Evolutionary conservation across 2,888 invertebrate species (phyloP).

Genomic region (Aleiodes alternator): DNA sequence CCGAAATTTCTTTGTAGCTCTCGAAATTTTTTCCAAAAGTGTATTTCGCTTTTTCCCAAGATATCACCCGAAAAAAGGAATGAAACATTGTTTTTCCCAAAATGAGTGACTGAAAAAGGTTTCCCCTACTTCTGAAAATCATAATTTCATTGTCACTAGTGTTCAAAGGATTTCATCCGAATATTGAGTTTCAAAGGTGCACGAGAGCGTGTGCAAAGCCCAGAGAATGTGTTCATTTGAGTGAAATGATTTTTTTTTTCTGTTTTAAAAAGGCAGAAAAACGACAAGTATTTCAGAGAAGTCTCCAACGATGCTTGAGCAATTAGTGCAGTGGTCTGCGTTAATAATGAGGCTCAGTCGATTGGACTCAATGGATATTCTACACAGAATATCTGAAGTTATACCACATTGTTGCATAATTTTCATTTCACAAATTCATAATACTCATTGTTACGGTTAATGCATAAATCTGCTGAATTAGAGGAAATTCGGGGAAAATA

Average conservation of each 20-base stretch:
- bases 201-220: neutral
- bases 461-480: neutral
- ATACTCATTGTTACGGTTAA: conserved; percentile 5
- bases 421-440: neutral
- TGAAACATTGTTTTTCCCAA: too few relatives aligned
- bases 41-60: too few relatives aligned
- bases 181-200: conserved; percentile 16
- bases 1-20: too few relatives aligned
- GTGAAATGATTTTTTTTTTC: neutral
- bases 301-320: neutral
- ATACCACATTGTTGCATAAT: neutral
- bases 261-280: neutral
- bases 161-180: neutral
- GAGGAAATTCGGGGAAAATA: too few relatives aligned
- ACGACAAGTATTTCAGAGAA: neutral
- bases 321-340: conserved; percentile 11
- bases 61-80: too few relatives aligned
- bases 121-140: neutral
- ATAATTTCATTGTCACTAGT: conserved; percentile 9
- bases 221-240: conserved; percentile 1
- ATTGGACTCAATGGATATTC: neutral
- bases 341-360: conserved; percentile 15
- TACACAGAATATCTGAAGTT: too few relatives aligned
- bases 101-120: too few relatives aligned
- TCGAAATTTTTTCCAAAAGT: too few relatives aligned